phyloP scores from a whole-genome alignment of 2,888 invertebrate species.

The Scelioninae gen. 1 region DNA sequence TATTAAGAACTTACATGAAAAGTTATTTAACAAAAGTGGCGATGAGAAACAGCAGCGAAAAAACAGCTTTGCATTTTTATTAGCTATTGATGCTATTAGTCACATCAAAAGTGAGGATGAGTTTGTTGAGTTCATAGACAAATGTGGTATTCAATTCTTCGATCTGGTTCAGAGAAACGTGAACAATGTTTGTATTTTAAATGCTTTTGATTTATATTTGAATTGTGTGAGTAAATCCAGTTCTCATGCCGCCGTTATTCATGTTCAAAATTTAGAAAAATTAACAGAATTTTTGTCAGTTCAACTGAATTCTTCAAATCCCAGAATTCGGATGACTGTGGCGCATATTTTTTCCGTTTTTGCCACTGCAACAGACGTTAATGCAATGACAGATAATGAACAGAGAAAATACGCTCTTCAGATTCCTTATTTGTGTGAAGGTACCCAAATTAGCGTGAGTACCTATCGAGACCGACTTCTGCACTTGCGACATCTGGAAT shows the following conservation, averaged over 20 bases:
- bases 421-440: conserved; percentile 87
- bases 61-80: conserved; percentile 84
- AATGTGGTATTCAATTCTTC: conserved; percentile 71
- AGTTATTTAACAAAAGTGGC: conserved; percentile 64
- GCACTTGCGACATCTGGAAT: conserved; percentile 89
- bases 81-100: conserved; percentile 87
- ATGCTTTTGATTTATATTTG: conserved; percentile 77
- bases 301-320: conserved; percentile 78
- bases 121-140: conserved; percentile 83
- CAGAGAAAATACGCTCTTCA: conserved; percentile 78
- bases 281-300: conserved; percentile 72
- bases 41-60: conserved; percentile 60
- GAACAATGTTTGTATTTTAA: conserved; percentile 75
- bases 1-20: conserved; percentile 69
- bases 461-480: conserved; percentile 92
- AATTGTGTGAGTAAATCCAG: conserved; percentile 74
- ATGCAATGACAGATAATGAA: conserved; percentile 80
- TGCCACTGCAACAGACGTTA: conserved; percentile 85
- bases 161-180: conserved; percentile 73
- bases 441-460: conserved; percentile 89
- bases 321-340: conserved; percentile 88
- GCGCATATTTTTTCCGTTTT: conserved; percentile 91
- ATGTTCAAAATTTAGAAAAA: conserved; percentile 68
- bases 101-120: conserved; percentile 86
- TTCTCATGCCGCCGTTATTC: conserved; percentile 73